Evolutionary conservation across 2,113 vertebrate genomes (phyloP), one percentile per base, ranked within the genome.

Genomic region (Megaptera novaeangliae): DNA sequence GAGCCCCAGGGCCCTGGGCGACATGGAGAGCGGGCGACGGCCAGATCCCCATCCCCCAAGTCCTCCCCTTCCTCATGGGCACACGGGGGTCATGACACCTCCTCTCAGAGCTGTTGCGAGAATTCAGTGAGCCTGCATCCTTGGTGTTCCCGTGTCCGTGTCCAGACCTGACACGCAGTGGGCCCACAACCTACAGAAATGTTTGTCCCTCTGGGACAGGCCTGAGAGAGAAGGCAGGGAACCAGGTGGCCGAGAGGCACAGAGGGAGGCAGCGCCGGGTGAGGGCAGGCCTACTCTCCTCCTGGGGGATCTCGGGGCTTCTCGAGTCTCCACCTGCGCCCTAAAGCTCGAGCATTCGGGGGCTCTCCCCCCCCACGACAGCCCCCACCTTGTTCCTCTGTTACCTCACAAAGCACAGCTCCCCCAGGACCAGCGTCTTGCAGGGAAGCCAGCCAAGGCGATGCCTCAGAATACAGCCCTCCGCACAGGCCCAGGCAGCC

Each of bases 31-130:
- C 3, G 15, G 64, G 36, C 4, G 12, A 25, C 1, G 27, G 63
- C 36, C 39, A 31, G 69, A 8, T 0, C 0, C 20, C 27, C 21
- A 1, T 9, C 6, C 27, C 29, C 31, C 23, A 6, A 0, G 0
- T 15, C 57, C 27, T 25, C 66, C 61, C 20, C 34, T 11, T 66
- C 52, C 44, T 64, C 29, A 1, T 9, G 39, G 64, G 63, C 75
- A 17, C 57, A 6, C 0, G 1, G 4, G 8, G 39, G 49, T 61
- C n/a, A 6, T 1, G 34, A 39, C 31, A 1, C 31, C 2, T 27
- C 63, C 71, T 46, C 17, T 29, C 15, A 0, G 55, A 44, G 55
- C 3, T 39, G 15, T 23, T 11, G 52, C 68, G 31, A 55, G 55
- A 75, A 41, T 13, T 55, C 61, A 63, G 88, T 1, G 1, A 20